Evolutionary conservation across 1,140 invertebrate species (phyloP).

Genomic region (Ridgeia piscesae): DNA sequence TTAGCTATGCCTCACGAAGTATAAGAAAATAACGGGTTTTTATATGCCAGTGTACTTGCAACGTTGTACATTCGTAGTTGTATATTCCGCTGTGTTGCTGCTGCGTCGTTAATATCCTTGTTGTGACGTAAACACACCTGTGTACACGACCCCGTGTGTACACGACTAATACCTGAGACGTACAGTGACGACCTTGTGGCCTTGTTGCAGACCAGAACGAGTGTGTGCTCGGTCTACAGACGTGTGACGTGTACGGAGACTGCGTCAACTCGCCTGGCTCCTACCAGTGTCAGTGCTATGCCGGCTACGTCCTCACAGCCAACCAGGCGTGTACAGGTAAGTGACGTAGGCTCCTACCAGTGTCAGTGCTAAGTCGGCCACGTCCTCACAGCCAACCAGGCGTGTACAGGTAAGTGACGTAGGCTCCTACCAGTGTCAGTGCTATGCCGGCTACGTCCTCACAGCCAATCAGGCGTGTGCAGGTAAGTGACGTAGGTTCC

Average conservation of each 20-base stretch:
- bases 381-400: slow-evolving; percentile 9
- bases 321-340: slow-evolving; percentile 67
- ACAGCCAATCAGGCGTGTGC: too few relatives aligned
- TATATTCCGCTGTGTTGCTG: too few relatives aligned
- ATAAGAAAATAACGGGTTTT: too few relatives aligned
- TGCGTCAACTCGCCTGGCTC: slow-evolving; percentile 53
- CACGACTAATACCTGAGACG: too few relatives aligned
- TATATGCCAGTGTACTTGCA: too few relatives aligned
- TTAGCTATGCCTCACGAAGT: too few relatives aligned
- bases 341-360: background rate
- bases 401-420: background rate
- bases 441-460: too few relatives aligned
- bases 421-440: too few relatives aligned
- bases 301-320: slow-evolving; percentile 70
- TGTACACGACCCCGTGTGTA: too few relatives aligned
- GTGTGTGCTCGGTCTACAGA: slow-evolving; percentile 35
- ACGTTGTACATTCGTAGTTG: too few relatives aligned
- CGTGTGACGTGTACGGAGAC: slow-evolving; percentile 45
- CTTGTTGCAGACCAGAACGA: slow-evolving; percentile 48
- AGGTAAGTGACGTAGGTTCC: too few relatives aligned
- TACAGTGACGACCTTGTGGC: background rate
- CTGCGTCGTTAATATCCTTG: background rate
- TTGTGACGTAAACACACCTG: background rate
- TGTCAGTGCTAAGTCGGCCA: background rate
- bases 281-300: slow-evolving; percentile 54